Conservation (phyloP, 2,797 vertebrate genomes). For the Epinephelus malabaricus region DNA sequence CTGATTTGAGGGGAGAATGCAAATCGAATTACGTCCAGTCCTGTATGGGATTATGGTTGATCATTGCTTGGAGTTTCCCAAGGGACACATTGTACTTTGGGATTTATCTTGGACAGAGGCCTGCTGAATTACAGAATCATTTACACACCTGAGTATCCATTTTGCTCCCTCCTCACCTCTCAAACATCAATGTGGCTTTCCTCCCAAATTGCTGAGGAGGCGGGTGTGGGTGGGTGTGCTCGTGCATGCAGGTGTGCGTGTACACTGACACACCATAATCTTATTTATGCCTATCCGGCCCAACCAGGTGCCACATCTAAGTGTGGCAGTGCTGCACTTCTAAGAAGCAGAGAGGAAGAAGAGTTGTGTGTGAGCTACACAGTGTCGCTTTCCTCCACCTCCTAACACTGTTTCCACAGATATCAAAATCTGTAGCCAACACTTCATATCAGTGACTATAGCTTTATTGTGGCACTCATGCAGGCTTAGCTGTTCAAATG, state of each 20-base stretch:
- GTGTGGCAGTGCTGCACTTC: conserved; percentile 22
- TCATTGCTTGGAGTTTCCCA: conserved; percentile 34
- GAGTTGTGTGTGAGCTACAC: conserved; percentile 1
- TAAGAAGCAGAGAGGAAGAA: conserved; percentile 24
- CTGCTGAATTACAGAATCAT: conserved; percentile 67
- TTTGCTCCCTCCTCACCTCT: conserved; percentile 55
- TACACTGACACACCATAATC: conserved; percentile 52
- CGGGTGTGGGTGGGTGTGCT: conserved; percentile 25
- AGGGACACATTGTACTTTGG: conserved; percentile 40
- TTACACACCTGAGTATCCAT: conserved; percentile 57
- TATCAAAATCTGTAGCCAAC: conserved; percentile 38
- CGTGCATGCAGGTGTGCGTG: conserved; percentile 1
- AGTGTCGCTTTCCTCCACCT: conserved; percentile 12
- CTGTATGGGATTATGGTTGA: conserved; percentile 28
- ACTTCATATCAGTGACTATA: conserved; percentile 50
- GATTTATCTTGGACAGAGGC: conserved; percentile 44
- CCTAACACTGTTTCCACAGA: conserved; percentile 12
- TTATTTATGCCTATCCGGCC: conserved; percentile 66
- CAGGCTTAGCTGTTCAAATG: conserved; percentile 27
- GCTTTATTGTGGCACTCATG: conserved; percentile 21
- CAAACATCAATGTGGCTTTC: conserved; percentile 63
- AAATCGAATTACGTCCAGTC: background rate
- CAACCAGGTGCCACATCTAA: conserved; percentile 57
- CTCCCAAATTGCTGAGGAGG: conserved; percentile 73
- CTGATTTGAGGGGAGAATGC: conserved; percentile 4